Evolutionary conservation across 2,797 vertebrate species (phyloP).

Genomic region (Meda fulgida): DNA sequence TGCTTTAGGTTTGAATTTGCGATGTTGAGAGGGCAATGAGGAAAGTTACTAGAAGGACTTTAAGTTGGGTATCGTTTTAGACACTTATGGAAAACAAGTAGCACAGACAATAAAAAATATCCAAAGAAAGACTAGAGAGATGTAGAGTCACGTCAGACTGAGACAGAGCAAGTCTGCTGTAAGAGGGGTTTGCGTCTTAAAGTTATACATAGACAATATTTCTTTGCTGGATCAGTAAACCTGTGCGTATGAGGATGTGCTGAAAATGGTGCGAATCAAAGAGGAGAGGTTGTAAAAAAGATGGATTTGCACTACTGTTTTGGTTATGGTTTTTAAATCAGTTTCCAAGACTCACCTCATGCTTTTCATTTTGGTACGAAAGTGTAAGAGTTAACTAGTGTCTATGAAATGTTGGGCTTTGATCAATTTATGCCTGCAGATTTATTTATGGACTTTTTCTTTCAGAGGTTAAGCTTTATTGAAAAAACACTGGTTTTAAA

Average conservation of each 20-base stretch:
- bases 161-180: slow-evolving; percentile 38
- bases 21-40: slow-evolving; percentile 65
- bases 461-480: slow-evolving; percentile 61
- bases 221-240: neutral
- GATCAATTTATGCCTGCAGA: slow-evolving; percentile 58
- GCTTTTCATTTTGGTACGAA: slow-evolving; percentile 67
- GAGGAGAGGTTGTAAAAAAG: neutral
- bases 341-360: slow-evolving; percentile 25
- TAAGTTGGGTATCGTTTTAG: neutral
- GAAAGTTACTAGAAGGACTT: slow-evolving; percentile 67
- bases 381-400: slow-evolving; percentile 25
- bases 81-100: slow-evolving; percentile 28
- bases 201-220: neutral
- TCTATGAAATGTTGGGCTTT: slow-evolving; percentile 20
- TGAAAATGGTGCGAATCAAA: slow-evolving; percentile 12
- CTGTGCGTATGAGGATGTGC: slow-evolving; percentile 4
- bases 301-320: slow-evolving; percentile 31
- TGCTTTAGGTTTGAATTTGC: slow-evolving; percentile 66
- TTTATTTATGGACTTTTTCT: slow-evolving; percentile 67
- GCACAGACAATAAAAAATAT: slow-evolving; percentile 12
- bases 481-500: slow-evolving; percentile 66
- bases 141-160: slow-evolving; percentile 41
- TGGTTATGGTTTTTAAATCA: slow-evolving; percentile 16
- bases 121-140: slow-evolving; percentile 14
- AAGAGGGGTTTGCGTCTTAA: neutral